Conservation (phyloP, 2,797 vertebrate species). For the Typhlichthys subterraneus region DNA sequence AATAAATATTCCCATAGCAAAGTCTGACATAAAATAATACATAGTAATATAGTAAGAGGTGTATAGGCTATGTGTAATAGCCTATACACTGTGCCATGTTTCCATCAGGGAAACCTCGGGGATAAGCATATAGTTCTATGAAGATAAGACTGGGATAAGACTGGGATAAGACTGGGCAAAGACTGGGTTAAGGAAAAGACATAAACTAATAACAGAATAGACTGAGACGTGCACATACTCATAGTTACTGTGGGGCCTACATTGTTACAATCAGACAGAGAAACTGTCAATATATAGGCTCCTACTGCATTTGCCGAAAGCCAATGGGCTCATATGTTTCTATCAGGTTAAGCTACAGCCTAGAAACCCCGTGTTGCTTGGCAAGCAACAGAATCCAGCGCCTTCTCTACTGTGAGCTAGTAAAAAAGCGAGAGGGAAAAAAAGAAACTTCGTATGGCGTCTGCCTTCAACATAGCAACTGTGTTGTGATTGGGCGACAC, state of each 20-base stretch:
- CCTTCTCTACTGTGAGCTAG: conserved; percentile 62
- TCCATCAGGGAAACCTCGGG: too few species aligned
- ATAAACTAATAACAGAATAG: neutral
- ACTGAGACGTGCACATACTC: neutral
- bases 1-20: too few species aligned
- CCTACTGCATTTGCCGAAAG: neutral
- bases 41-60: too few species aligned
- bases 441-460: conserved; percentile 62
- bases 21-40: too few species aligned
- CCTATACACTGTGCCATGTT: too few species aligned
- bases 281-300: neutral
- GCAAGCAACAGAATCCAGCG: conserved; percentile 57
- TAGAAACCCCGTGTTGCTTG: conserved; percentile 47
- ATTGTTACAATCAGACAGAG: neutral
- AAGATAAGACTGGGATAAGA: too few species aligned
- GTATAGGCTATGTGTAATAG: too few species aligned
- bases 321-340: too few species aligned
- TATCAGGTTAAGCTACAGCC: conserved; percentile 32
- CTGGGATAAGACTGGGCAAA: too few species aligned
- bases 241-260: neutral
- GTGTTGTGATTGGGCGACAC: conserved; percentile 58
- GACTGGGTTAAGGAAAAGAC: neutral
- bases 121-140: too few species aligned
- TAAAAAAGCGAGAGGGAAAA: conserved; percentile 34
- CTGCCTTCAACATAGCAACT: conserved; percentile 78